A percentile compares a stretch with the other conserved stretches of the same genome.
phyloP scores from a whole-genome alignment of 1,140 invertebrate genomes.

The Hyposmocoma kahamanoa region DNA sequence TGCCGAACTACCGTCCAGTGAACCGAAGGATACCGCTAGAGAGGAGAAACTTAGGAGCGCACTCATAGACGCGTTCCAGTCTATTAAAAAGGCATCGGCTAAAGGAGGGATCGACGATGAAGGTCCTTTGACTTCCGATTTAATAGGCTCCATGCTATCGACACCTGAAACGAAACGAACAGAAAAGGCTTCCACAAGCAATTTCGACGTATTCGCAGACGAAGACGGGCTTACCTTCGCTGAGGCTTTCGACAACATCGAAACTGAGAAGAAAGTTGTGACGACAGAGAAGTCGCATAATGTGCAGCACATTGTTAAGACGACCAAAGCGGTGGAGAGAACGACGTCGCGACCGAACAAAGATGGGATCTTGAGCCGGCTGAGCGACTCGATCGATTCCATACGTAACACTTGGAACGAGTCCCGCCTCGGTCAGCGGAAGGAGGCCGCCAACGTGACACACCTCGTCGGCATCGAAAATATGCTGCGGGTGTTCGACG shows the following conservation, averaged over 20 bases:
- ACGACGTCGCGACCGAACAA: slow-evolving; percentile 40
- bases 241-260: slow-evolving; percentile 37
- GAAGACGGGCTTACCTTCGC: slow-evolving; percentile 58
- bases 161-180: slow-evolving; percentile 23
- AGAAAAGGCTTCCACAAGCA: slow-evolving; percentile 30
- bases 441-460: slow-evolving; percentile 28
- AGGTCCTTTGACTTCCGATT: slow-evolving; percentile 30
- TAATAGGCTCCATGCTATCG: slow-evolving; percentile 43
- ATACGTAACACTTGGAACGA: slow-evolving; percentile 48
- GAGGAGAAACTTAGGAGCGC: slow-evolving; percentile 59
- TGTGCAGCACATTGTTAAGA: slow-evolving; percentile 59
- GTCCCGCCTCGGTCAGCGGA: slow-evolving; percentile 30
- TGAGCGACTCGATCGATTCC: slow-evolving; percentile 41
- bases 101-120: slow-evolving; percentile 53
- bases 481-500: slow-evolving; percentile 72
- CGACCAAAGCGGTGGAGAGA: slow-evolving; percentile 36
- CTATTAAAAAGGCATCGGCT: slow-evolving; percentile 56
- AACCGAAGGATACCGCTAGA: slow-evolving; percentile 40
- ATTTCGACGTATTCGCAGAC: slow-evolving; percentile 55
- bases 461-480: slow-evolving; percentile 67
- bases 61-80: slow-evolving; percentile 65
- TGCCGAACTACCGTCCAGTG: slow-evolving; percentile 30
- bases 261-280: slow-evolving; percentile 28
- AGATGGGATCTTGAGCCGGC: slow-evolving; percentile 20
- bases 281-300: slow-evolving; percentile 59